phyloP scores from a whole-genome alignment of 2,888 invertebrate genomes.

The Branchellion lobata region DNA sequence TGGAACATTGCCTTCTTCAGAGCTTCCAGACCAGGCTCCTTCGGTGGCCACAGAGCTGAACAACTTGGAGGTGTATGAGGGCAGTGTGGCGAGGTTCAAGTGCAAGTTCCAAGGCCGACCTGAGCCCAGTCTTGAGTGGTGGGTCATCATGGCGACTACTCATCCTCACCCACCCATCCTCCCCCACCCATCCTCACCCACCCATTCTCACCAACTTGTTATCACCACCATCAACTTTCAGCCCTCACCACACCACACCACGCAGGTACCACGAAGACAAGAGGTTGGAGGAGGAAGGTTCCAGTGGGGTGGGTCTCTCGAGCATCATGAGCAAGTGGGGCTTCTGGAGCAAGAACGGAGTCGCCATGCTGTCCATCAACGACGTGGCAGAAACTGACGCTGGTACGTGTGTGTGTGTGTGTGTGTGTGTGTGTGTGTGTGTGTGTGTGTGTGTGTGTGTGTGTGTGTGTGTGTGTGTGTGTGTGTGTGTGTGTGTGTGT shows the following conservation, averaged over 20 bases:
- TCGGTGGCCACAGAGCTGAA: constrained; percentile 72
- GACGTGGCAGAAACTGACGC: constrained; percentile 58
- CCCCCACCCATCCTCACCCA: no score
- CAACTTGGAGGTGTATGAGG: constrained; percentile 66
- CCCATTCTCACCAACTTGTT: no score
- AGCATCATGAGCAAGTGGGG: constrained; percentile 55
- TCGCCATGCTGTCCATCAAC: constrained; percentile 69
- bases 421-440: no score
- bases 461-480: no score
- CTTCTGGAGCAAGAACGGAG: constrained; percentile 58
- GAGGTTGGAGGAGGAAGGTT: constrained; percentile 55
- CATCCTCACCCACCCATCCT: no score
- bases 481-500: no score
- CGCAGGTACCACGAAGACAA: constrained; percentile 59
- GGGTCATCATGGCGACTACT: constrained; percentile 48
- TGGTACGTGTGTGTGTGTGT: constrained; percentile 59
- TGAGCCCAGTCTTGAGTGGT: constrained; percentile 59
- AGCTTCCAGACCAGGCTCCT: constrained; percentile 66
- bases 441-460: no score
- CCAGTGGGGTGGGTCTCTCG: constrained; percentile 31
- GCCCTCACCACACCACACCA: no score
- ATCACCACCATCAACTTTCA: no score
- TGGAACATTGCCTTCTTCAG: no score
- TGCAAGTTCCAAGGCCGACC: constrained; percentile 61
- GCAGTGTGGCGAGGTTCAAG: constrained; percentile 57